Base-by-base conservation (phyloP, 2,113 vertebrate species). In the Daboia siamensis region DNA sequence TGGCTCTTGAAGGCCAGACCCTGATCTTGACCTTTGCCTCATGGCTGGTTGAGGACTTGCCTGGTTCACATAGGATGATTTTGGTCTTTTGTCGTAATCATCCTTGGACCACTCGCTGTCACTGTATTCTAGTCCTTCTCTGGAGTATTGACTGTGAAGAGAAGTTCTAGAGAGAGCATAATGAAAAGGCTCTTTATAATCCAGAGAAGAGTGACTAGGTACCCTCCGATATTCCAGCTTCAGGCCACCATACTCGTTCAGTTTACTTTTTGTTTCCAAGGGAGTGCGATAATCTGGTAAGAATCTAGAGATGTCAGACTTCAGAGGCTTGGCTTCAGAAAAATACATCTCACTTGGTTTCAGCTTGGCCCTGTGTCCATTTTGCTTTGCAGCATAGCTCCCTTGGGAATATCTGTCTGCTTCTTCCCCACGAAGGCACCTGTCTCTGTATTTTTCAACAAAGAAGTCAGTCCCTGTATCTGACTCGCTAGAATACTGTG, bases 1-100 rank as follows among this genome's bases (percentile, higher is more conserved):
- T 0, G 99, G 99, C 96, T 99, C 99, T 98, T 99, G 99, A 90
- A 99, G 98, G 33, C 99, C 99, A 0, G 99, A 99, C 54, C 99
- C 99, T 0, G 99, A 99, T 54, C 98, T 97, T 88, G 99, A 99
- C 33, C 99, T 97, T 97, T 99, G 99, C 90, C 99, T 97, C 96
- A 99, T 99, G 11, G 98, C 94, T 0, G 99, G 99, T 94, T 99
- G 99, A 90, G 99, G 98, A 95, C 99, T 99, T 0, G 98, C 98
- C 57, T 98, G 98, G 61, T 97, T 97, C 94, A 99, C 97, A 1
- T 99, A 99, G 0, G 99, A 99, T 0, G 99, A 99, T 96, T 99
- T 99, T 0, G 99, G 99, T 94, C 99, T 98, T 96, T 98, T 98
- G 33, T 99, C 99, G 0, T 98, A 98, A 57, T 99, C 99, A 0